These are phyloP conservation scores for Myopa tessellatipennis DNA, from an alignment of 2,888 invertebrate genomes.

Conservation along the genomic window DNA sequence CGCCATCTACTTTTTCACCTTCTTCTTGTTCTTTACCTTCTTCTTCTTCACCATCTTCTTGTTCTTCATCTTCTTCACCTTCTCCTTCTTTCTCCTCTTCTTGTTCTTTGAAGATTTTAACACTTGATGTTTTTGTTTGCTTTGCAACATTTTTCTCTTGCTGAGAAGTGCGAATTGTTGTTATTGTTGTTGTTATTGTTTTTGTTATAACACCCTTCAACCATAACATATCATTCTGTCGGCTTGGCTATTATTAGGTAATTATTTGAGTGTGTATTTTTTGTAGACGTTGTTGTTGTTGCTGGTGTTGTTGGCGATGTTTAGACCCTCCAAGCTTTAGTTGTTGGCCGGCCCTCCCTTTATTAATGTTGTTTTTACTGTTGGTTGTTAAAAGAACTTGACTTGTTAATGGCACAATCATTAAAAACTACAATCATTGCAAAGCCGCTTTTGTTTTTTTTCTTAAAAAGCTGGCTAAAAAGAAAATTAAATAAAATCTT, in stretches of 20 bases:
- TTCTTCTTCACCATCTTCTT: background rate
- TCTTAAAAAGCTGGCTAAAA: too few species aligned
- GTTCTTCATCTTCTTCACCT: background rate
- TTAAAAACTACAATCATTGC: background rate
- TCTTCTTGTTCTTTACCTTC: background rate
- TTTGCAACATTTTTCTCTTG: background rate
- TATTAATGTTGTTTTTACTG: background rate
- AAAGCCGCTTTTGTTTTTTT: too few species aligned
- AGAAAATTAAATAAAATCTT: too few species aligned
- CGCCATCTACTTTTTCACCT: background rate
- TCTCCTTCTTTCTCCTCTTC: background rate
- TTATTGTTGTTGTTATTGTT: slow-evolving; percentile 17
- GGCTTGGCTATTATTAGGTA: slow-evolving; percentile 42
- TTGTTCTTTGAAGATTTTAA: background rate
- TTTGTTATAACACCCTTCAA: slow-evolving; percentile 15
- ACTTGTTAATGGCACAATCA: slow-evolving; percentile 20
- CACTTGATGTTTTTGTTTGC: background rate
- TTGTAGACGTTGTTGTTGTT: slow-evolving; percentile 6
- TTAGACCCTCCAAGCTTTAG: slow-evolving; percentile 19
- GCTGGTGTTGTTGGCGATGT: slow-evolving; percentile 22
- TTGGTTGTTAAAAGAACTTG: background rate
- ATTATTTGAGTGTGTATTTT: slow-evolving; percentile 26
- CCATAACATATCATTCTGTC: slow-evolving; percentile 41
- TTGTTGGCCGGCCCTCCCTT: slow-evolving; percentile 21
- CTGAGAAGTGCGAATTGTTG: background rate